Evolutionary conservation across 2,888 invertebrate genomes (phyloP).

Genomic region (Dasypolia templi): DNA sequence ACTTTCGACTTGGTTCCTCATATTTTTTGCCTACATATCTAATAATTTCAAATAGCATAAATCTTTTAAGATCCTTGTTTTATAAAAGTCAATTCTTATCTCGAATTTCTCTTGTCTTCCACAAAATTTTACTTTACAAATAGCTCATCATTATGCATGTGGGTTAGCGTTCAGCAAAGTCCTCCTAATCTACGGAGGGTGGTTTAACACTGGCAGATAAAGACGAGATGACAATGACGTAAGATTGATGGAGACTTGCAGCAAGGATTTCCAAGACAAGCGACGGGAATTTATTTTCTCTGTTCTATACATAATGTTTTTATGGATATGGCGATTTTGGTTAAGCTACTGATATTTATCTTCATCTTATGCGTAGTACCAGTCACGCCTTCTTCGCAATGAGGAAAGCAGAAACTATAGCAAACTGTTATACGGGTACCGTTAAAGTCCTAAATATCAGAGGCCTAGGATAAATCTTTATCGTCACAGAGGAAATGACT

Average conservation of each 20-base stretch:
- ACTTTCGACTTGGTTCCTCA: not conserved
- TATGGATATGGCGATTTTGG: constrained; percentile 2
- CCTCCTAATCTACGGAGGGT: constrained; percentile 60
- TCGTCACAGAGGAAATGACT: not conserved
- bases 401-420: not conserved
- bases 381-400: not conserved
- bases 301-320: constrained; percentile 12
- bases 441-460: not conserved
- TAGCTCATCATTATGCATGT: constrained; percentile 57
- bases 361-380: constrained; percentile 17
- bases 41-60: not conserved
- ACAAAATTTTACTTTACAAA: constrained; percentile 44
- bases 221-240: constrained; percentile 73
- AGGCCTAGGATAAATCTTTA: not conserved
- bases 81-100: constrained; percentile 14
- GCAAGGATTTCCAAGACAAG: constrained; percentile 68
- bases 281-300: constrained; percentile 70
- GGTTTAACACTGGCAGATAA: constrained; percentile 49
- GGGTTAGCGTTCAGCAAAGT: constrained; percentile 50
- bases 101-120: constrained; percentile 25
- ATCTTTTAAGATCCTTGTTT: not conserved
- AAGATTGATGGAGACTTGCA: constrained; percentile 79
- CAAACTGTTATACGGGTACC: not conserved
- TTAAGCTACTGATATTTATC: constrained; percentile 26
- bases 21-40: not conserved